Conservation (phyloP, 1,140 invertebrate species). For the Drosophila mayri region DNA sequence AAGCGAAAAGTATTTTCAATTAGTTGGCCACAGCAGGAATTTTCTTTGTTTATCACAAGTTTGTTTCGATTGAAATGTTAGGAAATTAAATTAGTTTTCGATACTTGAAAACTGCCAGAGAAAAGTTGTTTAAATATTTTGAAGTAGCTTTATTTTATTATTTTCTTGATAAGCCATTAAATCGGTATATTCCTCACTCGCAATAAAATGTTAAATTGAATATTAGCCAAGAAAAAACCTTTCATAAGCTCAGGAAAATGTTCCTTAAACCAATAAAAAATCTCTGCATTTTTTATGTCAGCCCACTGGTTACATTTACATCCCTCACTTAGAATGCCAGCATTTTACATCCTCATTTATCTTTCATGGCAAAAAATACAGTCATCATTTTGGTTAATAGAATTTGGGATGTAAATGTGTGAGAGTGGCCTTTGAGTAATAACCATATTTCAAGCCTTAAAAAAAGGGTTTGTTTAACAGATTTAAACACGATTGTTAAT, state of each 20-base stretch:
- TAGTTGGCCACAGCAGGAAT: constrained; percentile 4
- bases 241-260: background rate
- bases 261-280: constrained; percentile 4
- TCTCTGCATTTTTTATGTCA: background rate
- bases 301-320: constrained; percentile 1
- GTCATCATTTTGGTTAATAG: constrained; percentile 19
- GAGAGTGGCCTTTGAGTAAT: background rate
- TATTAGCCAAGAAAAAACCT: too few relatives aligned
- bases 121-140: background rate
- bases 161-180: background rate
- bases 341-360: constrained; percentile 18
- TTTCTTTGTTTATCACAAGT: constrained; percentile 5
- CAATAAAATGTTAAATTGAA: background rate
- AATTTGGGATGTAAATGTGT: constrained; percentile 7
- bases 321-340: too few relatives aligned
- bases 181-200: background rate
- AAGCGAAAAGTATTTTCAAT: constrained; percentile 26
- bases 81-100: constrained; percentile 1
- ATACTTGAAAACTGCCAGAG: background rate
- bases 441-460: background rate
- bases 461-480: background rate
- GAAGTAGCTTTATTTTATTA: background rate
- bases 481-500: background rate
- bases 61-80: background rate
- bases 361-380: constrained; percentile 10